Percentiles rank a stretch among this genome's conserved stretches.
Evolutionary conservation across 2,888 invertebrate species (phyloP).

Genomic region (Epirrita christyi): DNA sequence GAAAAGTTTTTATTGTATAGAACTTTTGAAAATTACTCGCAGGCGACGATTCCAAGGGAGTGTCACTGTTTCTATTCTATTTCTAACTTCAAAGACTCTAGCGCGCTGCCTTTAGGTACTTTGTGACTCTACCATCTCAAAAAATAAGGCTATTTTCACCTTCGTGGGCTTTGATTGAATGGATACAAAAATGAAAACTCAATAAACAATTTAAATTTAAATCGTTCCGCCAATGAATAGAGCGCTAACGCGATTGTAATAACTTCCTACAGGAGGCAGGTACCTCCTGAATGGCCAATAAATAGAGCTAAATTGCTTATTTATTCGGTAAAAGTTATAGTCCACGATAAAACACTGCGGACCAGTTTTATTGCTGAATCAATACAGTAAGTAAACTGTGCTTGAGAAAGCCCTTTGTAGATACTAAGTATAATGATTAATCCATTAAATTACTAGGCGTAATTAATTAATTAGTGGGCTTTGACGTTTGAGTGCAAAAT

Average conservation of each 20-base stretch:
- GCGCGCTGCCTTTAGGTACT: too few species aligned
- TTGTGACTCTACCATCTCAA: too few species aligned
- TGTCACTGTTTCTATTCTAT: too few species aligned
- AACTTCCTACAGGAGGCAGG: constrained; percentile 3
- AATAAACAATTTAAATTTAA: not conserved
- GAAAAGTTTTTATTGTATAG: too few species aligned
- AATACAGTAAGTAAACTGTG: constrained; percentile 47
- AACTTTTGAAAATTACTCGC: too few species aligned
- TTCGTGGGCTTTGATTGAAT: too few species aligned
- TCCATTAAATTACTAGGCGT: constrained; percentile 9
- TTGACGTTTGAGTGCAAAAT: constrained; percentile 1
- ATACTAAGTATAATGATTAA: constrained; percentile 15
- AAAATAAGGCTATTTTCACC: too few species aligned
- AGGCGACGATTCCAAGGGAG: too few species aligned
- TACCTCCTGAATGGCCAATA: constrained; percentile 51
- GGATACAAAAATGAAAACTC: too few species aligned
- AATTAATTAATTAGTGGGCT: too few species aligned
- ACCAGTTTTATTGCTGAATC: constrained; percentile 64
- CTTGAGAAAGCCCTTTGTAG: not conserved
- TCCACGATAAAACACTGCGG: constrained; percentile 60
- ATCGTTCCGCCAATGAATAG: not conserved
- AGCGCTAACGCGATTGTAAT: constrained; percentile 8
- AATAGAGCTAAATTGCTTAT: constrained; percentile 65
- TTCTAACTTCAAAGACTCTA: too few species aligned
- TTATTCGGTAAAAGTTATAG: constrained; percentile 71